These are phyloP conservation scores for Leptopilina boulardi DNA, from an alignment of 1,140 invertebrate species.

Conservation along the genomic window DNA sequence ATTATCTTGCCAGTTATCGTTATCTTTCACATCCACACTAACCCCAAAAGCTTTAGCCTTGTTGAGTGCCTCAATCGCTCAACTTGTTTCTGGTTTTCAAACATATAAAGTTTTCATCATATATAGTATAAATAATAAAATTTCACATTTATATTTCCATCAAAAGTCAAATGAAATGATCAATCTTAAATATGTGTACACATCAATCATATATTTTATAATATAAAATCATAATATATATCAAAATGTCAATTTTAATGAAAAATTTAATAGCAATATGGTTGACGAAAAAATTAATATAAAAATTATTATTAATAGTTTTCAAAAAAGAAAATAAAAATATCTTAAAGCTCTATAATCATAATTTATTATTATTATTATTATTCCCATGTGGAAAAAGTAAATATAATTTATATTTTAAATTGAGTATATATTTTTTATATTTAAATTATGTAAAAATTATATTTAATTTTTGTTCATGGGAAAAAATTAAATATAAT, in stretches of 20 bases:
- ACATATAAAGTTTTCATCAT: neutral
- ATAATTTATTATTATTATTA: no score
- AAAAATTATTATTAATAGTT: neutral
- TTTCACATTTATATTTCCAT: neutral
- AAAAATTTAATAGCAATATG: neutral
- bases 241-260: neutral
- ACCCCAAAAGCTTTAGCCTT: neutral
- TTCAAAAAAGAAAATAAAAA: neutral
- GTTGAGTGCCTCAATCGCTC: neutral
- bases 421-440: no score
- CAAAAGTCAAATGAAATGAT: neutral
- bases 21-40: constrained; percentile 16
- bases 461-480: no score
- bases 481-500: no score
- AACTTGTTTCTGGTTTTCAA: neutral
- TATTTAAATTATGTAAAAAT: no score
- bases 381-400: no score
- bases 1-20: constrained; percentile 24
- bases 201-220: neutral
- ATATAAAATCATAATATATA: neutral
- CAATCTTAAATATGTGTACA: neutral
- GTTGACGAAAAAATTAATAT: neutral
- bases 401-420: no score
- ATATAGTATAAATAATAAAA: neutral
- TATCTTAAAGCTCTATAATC: no score